phyloP scores from a whole-genome alignment of 1,140 invertebrate genomes.

The Meloidogyne exigua region DNA sequence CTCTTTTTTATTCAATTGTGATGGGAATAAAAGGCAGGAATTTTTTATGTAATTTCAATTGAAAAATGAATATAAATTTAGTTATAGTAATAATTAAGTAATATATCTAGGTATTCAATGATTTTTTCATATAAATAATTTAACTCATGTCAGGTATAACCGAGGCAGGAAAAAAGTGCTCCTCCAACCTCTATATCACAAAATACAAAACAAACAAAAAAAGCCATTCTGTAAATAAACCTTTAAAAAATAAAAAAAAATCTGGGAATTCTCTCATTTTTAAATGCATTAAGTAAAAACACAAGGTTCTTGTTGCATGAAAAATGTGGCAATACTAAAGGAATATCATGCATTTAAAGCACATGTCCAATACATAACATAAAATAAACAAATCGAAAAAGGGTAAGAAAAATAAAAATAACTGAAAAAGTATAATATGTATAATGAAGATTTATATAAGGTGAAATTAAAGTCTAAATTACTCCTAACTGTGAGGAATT shows the following conservation, averaged over 20 bases:
- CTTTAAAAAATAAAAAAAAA: too few relatives aligned
- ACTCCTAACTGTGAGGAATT: too few relatives aligned
- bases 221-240: too few relatives aligned
- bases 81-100: neutral
- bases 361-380: neutral
- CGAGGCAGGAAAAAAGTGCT: too few relatives aligned
- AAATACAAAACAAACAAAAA: too few relatives aligned
- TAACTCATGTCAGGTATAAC: too few relatives aligned
- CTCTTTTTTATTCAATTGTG: neutral
- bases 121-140: too few relatives aligned
- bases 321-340: neutral
- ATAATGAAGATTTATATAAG: too few relatives aligned
- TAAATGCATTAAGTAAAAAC: neutral
- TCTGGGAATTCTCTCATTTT: too few relatives aligned
- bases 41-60: constrained; percentile 3
- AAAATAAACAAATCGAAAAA: neutral
- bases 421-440: neutral
- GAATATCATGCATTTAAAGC: neutral
- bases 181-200: too few relatives aligned
- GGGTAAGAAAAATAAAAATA: neutral
- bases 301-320: neutral
- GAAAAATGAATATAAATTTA: neutral
- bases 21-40: neutral
- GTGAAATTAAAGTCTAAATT: too few relatives aligned
- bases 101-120: too few relatives aligned